Evolutionary conservation across 1,140 invertebrate species (phyloP), one percentile per base, ranked within the genome.

Genomic region (Euura saliciscinereae): DNA sequence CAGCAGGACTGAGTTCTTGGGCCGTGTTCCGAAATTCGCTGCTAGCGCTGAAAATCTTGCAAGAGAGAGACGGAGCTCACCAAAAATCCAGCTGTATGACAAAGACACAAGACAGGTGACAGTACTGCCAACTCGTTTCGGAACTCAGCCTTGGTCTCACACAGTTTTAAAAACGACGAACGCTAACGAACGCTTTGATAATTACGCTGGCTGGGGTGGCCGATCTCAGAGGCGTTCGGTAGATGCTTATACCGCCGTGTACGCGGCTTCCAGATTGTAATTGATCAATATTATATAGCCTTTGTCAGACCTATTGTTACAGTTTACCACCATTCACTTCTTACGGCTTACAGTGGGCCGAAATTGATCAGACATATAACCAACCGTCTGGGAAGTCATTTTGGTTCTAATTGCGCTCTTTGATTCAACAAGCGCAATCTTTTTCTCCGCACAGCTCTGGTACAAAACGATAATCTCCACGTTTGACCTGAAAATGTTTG

Each of bases 211-310:
- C 13, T 59, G 3, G 13, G 13, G 51, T 59, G 8, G 71, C 10
- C 45, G 65, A 45, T 8, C 0, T n/a, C 13, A 6, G 8, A 72
- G 44, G 45, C 66, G 66, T 10, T 10, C 66, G 11, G 43, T 67
- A 67, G 66, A 67, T 67, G 28, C 28, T 1, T 28, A 28, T 28
- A 28, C 28, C 28, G 28, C 28, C 13, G 13, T 6, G 69, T 75
- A 78, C 73, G 73, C 73, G 77, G 73, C 76, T 77, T 74, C 74
- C 74, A 77, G 71, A 77, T 78, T 74, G 71, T 78, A 83, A 84
- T 85, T 84, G 84, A 85, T 84, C 82, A 85, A 84, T 80, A 85
- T 83, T 84, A 85, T 80, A 84, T 83, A 74, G 79, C 69, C 75
- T 71, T 46, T 74, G 76, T 76, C 77, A 77, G 43, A 71, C 71